Evolutionary conservation across 2,888 invertebrate species (phyloP).

Genomic region (Dolomedes plantarius): DNA sequence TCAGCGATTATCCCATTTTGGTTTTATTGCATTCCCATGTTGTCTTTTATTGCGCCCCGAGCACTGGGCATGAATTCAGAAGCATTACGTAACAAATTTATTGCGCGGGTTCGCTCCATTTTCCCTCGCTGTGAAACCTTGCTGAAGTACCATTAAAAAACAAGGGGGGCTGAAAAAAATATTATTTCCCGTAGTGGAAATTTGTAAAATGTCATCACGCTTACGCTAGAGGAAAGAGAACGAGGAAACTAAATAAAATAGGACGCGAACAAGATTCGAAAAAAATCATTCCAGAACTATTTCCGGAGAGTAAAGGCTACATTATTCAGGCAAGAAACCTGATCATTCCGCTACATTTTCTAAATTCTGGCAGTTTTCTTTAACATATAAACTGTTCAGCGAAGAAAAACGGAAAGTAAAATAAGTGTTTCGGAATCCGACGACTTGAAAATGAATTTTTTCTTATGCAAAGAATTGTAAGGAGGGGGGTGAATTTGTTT

Average conservation of each 20-base stretch:
- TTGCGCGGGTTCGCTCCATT: not conserved
- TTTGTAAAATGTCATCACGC: constrained; percentile 22
- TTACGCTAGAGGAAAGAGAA: constrained; percentile 21
- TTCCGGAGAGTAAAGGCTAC: constrained; percentile 29
- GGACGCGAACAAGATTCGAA: constrained; percentile 4
- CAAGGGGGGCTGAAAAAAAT: constrained; percentile 13
- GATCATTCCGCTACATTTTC: constrained; percentile 57
- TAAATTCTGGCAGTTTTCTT: constrained; percentile 53
- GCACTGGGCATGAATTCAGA: not conserved
- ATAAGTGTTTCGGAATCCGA: constrained; percentile 40
- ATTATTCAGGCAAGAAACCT: constrained; percentile 57
- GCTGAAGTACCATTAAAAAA: constrained; percentile 18
- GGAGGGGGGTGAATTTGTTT: constrained; percentile 22
- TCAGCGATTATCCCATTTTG: no score
- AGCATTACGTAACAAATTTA: constrained; percentile 17
- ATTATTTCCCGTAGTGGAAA: constrained; percentile 32
- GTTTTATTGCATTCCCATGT: not conserved
- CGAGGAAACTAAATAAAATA: constrained; percentile 35
- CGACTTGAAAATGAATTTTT: constrained; percentile 57
- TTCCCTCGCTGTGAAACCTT: not conserved
- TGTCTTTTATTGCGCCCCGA: not conserved
- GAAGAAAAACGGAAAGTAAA: constrained; percentile 41
- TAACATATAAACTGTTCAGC: constrained; percentile 38
- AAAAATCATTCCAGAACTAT: constrained; percentile 39
- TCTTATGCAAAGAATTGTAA: constrained; percentile 30